A percentile compares a stretch with the other conserved stretches of the same genome.
phyloP scores from a whole-genome alignment of 2,113 vertebrate species.

The Diadophis punctatus region DNA sequence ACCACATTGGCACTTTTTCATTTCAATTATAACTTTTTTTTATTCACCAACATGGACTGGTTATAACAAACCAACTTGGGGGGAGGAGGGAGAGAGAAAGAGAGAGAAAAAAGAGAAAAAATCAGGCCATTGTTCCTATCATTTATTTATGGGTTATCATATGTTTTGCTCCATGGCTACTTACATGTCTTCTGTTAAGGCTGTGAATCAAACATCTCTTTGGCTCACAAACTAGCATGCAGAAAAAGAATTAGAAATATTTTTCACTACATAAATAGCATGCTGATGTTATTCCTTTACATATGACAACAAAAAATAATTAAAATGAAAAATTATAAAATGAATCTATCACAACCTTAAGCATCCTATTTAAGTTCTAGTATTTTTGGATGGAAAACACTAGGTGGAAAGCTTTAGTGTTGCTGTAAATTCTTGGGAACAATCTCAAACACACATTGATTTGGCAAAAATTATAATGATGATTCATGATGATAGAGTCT shows the following conservation, averaged over 20 bases:
- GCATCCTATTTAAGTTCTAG: slow-evolving; percentile 26
- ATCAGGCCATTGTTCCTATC: not conserved
- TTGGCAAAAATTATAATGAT: slow-evolving; percentile 36
- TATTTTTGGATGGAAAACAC: slow-evolving; percentile 19
- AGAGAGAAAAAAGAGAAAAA: not conserved
- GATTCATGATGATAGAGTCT: slow-evolving; percentile 34
- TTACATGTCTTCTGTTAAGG: not conserved
- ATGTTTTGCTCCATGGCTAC: not conserved
- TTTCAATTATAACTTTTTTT: not conserved
- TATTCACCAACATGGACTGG: not conserved
- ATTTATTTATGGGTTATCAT: not conserved
- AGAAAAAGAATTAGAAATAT: slow-evolving; percentile 22
- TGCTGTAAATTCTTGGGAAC: slow-evolving; percentile 31
- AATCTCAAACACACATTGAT: slow-evolving; percentile 40
- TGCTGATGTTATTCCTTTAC: slow-evolving; percentile 30
- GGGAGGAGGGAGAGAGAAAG: not conserved
- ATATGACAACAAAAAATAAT: slow-evolving; percentile 8
- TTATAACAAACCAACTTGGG: not conserved
- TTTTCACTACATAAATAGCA: slow-evolving; percentile 25
- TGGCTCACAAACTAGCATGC: slow-evolving; percentile 21
- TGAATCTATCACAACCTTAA: not conserved
- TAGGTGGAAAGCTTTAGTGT: slow-evolving; percentile 42
- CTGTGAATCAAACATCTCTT: not conserved
- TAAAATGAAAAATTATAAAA: slow-evolving; percentile 31
- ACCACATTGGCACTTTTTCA: not conserved